phyloP scores from a whole-genome alignment of 2,113 vertebrate genomes.

The Urocolius indicus region DNA sequence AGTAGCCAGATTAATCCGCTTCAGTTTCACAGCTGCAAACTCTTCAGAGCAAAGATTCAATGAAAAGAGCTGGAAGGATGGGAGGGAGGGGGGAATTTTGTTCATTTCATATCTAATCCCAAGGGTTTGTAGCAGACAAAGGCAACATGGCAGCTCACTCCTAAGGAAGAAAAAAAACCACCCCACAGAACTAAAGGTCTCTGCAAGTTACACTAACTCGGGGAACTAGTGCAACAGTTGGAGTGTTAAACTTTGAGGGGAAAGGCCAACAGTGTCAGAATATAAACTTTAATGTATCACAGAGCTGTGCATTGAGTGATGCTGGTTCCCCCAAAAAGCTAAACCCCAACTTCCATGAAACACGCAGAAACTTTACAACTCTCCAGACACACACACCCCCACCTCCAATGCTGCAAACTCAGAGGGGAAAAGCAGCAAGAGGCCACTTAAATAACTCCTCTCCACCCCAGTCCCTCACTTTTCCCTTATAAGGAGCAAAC shows the following conservation, averaged over 20 bases:
- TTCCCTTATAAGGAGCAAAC: conserved; percentile 67
- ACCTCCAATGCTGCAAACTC: neutral
- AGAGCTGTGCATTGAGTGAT: fast-evolving
- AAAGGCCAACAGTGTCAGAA: neutral
- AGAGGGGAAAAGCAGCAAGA: neutral
- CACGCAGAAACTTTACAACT: neutral
- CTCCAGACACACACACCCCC: neutral
- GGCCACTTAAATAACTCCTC: neutral
- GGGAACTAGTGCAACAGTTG: neutral
- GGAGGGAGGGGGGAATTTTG: neutral
- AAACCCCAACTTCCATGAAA: neutral
- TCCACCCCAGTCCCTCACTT: neutral
- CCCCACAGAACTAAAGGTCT: neutral
- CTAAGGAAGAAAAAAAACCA: neutral
- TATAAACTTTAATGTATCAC: fast-evolving
- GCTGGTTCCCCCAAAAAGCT: neutral
- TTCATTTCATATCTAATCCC: neutral
- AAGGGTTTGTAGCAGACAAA: conserved; percentile 61
- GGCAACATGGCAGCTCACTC: conserved; percentile 72
- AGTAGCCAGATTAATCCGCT: neutral
- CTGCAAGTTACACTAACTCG: neutral
- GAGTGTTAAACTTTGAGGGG: neutral
- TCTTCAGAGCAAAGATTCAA: neutral
- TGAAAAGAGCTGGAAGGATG: neutral
- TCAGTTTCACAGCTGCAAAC: neutral